phyloP scores from a whole-genome alignment of 2,888 invertebrate species.

The Diarsia mendica region DNA sequence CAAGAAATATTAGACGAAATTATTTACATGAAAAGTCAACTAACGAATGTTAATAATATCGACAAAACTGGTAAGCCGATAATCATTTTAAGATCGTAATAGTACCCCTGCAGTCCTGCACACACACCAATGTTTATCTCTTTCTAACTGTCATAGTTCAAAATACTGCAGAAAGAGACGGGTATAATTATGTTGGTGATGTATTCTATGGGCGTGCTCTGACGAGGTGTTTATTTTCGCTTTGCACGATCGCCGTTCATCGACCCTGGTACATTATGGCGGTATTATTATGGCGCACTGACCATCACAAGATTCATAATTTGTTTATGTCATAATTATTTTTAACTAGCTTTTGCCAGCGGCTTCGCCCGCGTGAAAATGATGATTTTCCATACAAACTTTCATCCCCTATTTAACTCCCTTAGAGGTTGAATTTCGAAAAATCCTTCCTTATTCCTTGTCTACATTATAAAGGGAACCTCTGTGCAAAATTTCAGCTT shows the following conservation, averaged over 20 bases:
- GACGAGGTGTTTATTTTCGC: neutral
- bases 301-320: neutral
- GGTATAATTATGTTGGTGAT: constrained; percentile 9
- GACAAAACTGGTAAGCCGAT: constrained; percentile 38
- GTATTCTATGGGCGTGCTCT: constrained; percentile 43
- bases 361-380: no score
- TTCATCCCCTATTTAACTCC: no score
- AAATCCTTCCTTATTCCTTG: no score
- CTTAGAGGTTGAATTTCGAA: no score
- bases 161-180: constrained; percentile 45
- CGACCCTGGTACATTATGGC: constrained; percentile 23
- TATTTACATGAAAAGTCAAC: constrained; percentile 54
- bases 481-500: no score
- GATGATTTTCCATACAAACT: no score
- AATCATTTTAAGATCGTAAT: constrained; percentile 29
- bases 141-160: constrained; percentile 17
- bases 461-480: no score
- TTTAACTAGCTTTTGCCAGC: no score
- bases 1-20: constrained; percentile 68
- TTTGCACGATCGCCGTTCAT: constrained; percentile 1
- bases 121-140: constrained; percentile 22
- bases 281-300: neutral
- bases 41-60: constrained; percentile 8
- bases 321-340: neutral
- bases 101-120: constrained; percentile 24